Evolutionary conservation across 1,140 invertebrate species (phyloP).

Genomic region (Pseudomyrmex flavicornis): DNA sequence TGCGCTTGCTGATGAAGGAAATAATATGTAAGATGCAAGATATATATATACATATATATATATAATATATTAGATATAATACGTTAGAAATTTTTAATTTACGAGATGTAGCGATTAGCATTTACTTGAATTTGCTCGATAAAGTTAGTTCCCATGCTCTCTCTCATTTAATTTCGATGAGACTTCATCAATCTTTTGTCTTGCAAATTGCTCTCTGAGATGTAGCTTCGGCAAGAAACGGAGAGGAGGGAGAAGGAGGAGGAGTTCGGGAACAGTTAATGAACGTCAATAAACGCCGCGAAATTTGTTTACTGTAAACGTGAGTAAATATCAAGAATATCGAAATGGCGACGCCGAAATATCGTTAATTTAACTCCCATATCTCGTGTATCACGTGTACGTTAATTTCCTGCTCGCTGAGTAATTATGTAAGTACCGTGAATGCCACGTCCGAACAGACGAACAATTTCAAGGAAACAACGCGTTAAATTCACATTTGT

Average conservation of each 20-base stretch:
- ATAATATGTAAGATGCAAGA: no score
- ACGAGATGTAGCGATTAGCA: not conserved
- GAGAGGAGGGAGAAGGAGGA: not conserved
- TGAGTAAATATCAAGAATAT: constrained; percentile 37
- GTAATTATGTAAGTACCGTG: constrained; percentile 51
- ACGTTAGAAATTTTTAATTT: no score
- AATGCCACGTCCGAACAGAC: constrained; percentile 24
- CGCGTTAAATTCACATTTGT: constrained; percentile 19
- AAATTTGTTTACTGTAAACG: constrained; percentile 19
- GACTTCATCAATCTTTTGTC: constrained; percentile 11
- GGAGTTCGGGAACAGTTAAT: constrained; percentile 10
- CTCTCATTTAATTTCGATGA: no score
- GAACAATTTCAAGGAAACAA: constrained; percentile 43
- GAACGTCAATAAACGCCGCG: constrained; percentile 6
- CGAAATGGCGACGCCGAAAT: constrained; percentile 20
- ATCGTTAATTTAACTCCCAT: constrained; percentile 42
- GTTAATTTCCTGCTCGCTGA: constrained; percentile 48
- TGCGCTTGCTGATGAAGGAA: no score
- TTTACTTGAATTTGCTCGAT: not conserved
- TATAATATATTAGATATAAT: no score
- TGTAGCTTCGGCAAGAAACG: not conserved
- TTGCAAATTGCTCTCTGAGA: constrained; percentile 6
- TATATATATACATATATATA: no score
- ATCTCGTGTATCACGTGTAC: not conserved
- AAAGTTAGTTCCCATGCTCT: no score